Conservation (phyloP, 2,888 invertebrate species). For the Diaperis boleti region DNA sequence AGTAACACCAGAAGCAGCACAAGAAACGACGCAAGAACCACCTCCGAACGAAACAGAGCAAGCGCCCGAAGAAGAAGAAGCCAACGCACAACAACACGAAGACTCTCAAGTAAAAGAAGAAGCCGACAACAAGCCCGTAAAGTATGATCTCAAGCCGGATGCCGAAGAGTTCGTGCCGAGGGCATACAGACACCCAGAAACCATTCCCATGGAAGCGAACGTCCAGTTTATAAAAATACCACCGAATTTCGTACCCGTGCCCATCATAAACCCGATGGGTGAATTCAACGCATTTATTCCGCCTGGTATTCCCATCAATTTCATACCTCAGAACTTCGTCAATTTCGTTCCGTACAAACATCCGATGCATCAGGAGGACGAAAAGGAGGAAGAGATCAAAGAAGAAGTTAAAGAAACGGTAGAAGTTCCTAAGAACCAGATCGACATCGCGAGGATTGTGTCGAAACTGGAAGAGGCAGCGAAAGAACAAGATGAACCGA, state of each 20-base stretch:
- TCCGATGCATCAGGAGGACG: slow-evolving; percentile 40
- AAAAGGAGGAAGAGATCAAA: slow-evolving; percentile 23
- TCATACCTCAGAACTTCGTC: slow-evolving; percentile 57
- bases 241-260: slow-evolving; percentile 60
- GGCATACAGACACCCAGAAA: slow-evolving; percentile 55
- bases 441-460: slow-evolving; percentile 64
- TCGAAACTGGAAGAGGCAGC: slow-evolving; percentile 65
- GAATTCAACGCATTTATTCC: slow-evolving; percentile 59
- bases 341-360: slow-evolving; percentile 50
- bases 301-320: slow-evolving; percentile 59
- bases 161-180: slow-evolving; percentile 66
- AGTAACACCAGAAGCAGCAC: slow-evolving; percentile 48
- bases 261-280: slow-evolving; percentile 54
- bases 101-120: neutral
- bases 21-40: slow-evolving; percentile 47
- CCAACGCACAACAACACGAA: neutral
- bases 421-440: slow-evolving; percentile 51
- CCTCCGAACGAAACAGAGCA: slow-evolving; percentile 1
- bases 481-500: slow-evolving; percentile 56
- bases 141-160: slow-evolving; percentile 60
- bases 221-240: slow-evolving; percentile 58
- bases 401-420: slow-evolving; percentile 27
- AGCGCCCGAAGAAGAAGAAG: neutral
- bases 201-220: slow-evolving; percentile 46
- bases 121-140: slow-evolving; percentile 2